Evolutionary conservation across 2,888 invertebrate species (phyloP).

Genomic region (Platycheirus rosarum): DNA sequence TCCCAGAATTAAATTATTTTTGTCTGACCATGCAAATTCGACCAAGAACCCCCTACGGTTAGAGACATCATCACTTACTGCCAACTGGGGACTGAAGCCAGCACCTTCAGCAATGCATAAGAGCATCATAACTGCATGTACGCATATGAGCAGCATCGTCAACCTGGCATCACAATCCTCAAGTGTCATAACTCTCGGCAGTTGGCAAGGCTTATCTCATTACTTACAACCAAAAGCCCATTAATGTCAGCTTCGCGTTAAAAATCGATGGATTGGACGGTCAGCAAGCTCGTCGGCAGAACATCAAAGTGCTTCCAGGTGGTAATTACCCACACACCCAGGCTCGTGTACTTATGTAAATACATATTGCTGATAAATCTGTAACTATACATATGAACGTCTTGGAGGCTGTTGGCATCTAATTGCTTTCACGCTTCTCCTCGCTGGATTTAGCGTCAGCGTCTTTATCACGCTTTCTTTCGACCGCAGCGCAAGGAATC

Average conservation of each 20-base stretch:
- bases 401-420: conserved; percentile 65
- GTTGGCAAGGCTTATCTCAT: conserved; percentile 78
- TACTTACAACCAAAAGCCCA: conserved; percentile 78
- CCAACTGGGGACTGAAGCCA: conserved; percentile 9
- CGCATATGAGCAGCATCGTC: conserved; percentile 1
- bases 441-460: not conserved
- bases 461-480: not conserved
- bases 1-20: not conserved
- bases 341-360: conserved; percentile 6
- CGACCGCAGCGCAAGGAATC: conserved; percentile 5
- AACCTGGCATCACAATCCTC: conserved; percentile 33
- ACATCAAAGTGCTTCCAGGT: conserved; percentile 78
- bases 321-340: conserved; percentile 64
- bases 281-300: conserved; percentile 77
- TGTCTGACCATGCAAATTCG: not conserved
- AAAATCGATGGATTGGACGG: conserved; percentile 82
- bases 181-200: conserved; percentile 72
- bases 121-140: conserved; percentile 31
- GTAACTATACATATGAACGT: conserved; percentile 55
- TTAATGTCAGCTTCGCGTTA: conserved; percentile 82
- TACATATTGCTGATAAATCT: conserved; percentile 48
- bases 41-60: conserved; percentile 20
- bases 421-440: conserved; percentile 68
- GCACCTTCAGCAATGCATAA: conserved; percentile 56
- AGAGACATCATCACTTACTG: conserved; percentile 30